Evolutionary conservation across 1,140 invertebrate species (phyloP), one percentile per base, ranked within the genome.

Genomic region (Choristoneura fumiferana): DNA sequence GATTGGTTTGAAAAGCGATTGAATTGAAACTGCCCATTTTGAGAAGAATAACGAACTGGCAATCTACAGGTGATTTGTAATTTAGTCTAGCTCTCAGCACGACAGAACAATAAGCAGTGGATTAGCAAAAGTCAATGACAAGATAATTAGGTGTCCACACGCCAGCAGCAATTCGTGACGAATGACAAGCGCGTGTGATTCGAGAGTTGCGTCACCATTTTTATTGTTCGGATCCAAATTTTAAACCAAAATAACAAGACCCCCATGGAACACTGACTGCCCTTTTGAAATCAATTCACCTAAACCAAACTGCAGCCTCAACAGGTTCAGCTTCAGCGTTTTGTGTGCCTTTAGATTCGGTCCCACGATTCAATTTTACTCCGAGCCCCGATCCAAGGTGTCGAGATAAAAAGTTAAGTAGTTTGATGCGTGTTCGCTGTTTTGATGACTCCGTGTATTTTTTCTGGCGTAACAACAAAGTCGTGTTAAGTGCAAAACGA

Each of bases 361-460:
- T 62, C 65, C 54, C 65, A 67, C 64, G 64, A 59, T 49, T 43
- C 57, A 57, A 53, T 45, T 58, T 56, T 60, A 38, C 39, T 36
- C 35, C 45, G 14, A 55, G 49, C 60, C 65, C 35, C 45, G 14
- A 55, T 55, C 60, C 65, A 67, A 67, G 57, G 65, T 66, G 43
- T 43, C 49, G 14, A 34, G 33, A 49, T 36, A 62, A 65, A 66
- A 65, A 58, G 35, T 65, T 34, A 61, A 61, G 49, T 61, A 34
- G 54, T 56, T 45, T 57, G 60, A 63, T 67, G 59, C 63, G 63
- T 65, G 58, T 58, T 56, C 45, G 56, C 37, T 43, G n/a, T 8
- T 49, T 49, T 49, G 15, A 17, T 17, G 14, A 45, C 15, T 45
- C 18, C 10, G 18, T 45, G 40, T 9, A 18, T 45, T 45, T 45